Percentiles rank a stretch among this genome's conserved stretches.
These are phyloP conservation scores for Eumerus sabulonum DNA, from an alignment of 2,888 invertebrate species.

Conservation along the genomic window DNA sequence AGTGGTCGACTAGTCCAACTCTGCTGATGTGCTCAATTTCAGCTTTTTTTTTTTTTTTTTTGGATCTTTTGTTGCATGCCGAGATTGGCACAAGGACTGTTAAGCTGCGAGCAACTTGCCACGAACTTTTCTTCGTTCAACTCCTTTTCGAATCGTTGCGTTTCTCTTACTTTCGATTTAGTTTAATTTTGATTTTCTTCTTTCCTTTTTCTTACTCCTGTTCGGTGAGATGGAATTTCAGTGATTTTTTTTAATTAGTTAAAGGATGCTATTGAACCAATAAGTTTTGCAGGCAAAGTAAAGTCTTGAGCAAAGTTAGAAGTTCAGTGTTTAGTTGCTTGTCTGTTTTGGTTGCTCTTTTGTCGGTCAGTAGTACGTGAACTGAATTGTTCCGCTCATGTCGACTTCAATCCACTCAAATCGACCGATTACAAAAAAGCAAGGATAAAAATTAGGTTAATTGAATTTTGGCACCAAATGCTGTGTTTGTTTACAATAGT, in stretches of 20 bases:
- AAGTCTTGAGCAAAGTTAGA: constrained; percentile 9
- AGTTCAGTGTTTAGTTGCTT: constrained; percentile 5
- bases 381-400: constrained; percentile 12
- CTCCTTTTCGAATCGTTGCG: no score
- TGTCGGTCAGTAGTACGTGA: constrained; percentile 27
- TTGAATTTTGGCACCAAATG: no score
- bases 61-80: constrained; percentile 43
- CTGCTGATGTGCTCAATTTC: constrained; percentile 44
- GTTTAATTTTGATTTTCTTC: no score
- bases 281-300: constrained; percentile 11
- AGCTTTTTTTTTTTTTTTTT: constrained; percentile 39
- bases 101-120: constrained; percentile 44
- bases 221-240: constrained; percentile 1
- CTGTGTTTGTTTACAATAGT: no score
- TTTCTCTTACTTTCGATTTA: no score
- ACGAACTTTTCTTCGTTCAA: constrained; percentile 21
- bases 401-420: neutral
- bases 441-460: no score
- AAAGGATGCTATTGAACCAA: constrained; percentile 46
- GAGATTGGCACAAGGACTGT: constrained; percentile 51
- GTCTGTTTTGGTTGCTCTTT: neutral
- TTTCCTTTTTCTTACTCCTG: no score
- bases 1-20: neutral
- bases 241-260: constrained; percentile 63
- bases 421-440: no score